phyloP scores from a whole-genome alignment of 2,888 invertebrate species.

The Rapana venosa region DNA sequence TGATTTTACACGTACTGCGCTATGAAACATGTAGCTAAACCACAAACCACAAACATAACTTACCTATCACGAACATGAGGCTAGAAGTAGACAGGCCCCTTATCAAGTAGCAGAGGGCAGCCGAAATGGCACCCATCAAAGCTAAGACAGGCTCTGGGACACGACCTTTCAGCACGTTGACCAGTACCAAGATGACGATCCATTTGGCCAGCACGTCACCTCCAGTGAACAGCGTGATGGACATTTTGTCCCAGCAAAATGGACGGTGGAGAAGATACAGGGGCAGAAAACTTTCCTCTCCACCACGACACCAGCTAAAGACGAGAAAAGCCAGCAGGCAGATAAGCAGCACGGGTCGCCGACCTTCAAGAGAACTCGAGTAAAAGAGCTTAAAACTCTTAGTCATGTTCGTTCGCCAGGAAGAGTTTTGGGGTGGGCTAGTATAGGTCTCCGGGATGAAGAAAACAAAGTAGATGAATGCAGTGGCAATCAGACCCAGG shows the following conservation, averaged over 20 bases:
- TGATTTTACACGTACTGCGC: no score
- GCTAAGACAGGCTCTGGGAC: constrained; percentile 44
- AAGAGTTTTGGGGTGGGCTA: neutral
- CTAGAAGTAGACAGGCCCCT: constrained; percentile 43
- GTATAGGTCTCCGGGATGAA: constrained; percentile 47
- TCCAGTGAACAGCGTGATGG: constrained; percentile 45
- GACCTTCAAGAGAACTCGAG: no score
- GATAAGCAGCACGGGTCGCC: no score
- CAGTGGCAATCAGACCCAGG: constrained; percentile 14
- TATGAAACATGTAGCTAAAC: no score
- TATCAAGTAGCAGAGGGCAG: constrained; percentile 36
- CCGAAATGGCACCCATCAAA: constrained; percentile 44
- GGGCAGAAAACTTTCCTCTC: constrained; percentile 39
- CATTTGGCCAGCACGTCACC: constrained; percentile 42
- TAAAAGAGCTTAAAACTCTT: constrained; percentile 48
- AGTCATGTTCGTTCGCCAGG: neutral
- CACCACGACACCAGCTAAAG: constrained; percentile 33
- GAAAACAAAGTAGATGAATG: constrained; percentile 25
- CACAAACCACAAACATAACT: no score
- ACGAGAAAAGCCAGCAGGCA: constrained; percentile 43
- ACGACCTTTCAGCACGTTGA: constrained; percentile 23
- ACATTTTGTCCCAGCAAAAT: constrained; percentile 50
- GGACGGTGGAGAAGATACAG: constrained; percentile 48
- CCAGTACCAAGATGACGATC: constrained; percentile 31
- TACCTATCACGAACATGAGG: constrained; percentile 50